Evolutionary conservation across 2,113 vertebrate genomes (phyloP).

Genomic region (Thamnophis sirtalis): DNA sequence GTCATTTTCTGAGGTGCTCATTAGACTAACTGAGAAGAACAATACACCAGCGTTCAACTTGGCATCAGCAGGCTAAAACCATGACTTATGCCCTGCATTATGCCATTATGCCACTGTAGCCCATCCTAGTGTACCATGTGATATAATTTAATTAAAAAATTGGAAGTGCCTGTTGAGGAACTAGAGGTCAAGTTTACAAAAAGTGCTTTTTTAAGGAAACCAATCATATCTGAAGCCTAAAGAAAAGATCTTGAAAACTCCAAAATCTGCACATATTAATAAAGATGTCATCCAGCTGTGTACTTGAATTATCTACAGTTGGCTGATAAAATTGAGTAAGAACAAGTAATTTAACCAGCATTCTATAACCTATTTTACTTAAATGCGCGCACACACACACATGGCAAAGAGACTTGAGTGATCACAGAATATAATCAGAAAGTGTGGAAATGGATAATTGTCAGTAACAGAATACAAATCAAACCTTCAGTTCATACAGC

Average conservation of each 20-base stretch:
- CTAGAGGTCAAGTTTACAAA: neutral
- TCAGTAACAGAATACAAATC: neutral
- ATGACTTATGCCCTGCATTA: neutral
- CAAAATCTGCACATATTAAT: neutral
- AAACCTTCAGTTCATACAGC: neutral
- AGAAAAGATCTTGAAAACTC: neutral
- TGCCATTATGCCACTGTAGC: neutral
- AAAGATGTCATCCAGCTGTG: neutral
- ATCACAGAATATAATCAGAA: neutral
- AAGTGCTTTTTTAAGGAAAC: neutral
- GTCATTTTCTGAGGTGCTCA: neutral
- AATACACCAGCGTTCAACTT: neutral
- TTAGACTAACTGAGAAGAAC: neutral
- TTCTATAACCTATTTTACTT: neutral
- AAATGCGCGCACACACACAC: neutral
- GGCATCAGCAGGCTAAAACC: neutral
- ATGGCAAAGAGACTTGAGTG: neutral
- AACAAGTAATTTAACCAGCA: neutral
- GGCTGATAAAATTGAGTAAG: neutral
- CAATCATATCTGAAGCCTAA: neutral
- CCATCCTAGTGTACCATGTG: too few species aligned
- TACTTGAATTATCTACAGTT: neutral
- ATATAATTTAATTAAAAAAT: neutral
- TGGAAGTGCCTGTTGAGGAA: neutral
- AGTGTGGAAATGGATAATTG: neutral